Evolutionary conservation across 2,888 invertebrate species (phyloP), one percentile per base, ranked within the genome.

Genomic region (Baronia brevicornis): DNA sequence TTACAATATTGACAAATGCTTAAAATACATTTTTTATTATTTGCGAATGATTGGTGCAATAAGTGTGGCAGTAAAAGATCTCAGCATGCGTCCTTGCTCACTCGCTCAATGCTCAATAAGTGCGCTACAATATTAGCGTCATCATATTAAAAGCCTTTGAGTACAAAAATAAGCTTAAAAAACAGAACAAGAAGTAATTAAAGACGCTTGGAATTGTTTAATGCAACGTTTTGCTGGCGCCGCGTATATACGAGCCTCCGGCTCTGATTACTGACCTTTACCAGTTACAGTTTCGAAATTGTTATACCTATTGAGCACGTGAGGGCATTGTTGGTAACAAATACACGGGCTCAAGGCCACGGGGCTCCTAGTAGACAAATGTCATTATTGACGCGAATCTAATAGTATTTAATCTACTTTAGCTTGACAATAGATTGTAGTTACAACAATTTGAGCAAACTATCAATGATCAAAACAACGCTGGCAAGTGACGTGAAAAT

Each of bases 121-220:
- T 67, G 63, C 66, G 51, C 57, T 46, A 54, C 48, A 48, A 55
- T 60, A 57, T 63, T 61, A 60, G 58, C 62, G 55, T 61, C 72
- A 69, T 68, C 68, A 54, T 55, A 63, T 70, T 77, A 77, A 75
- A 70, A 77, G 73, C 71, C 73, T 73, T 65, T 58, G 46, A 55
- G 47, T 45, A 48, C 56, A 53, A 23, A 44, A 31, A 43, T 22
- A 39, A 44, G 46, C 46, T 43, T 32, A 49, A 46, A 51, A 59
- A 63, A 61, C 60, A 67, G 54, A 65, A 61, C 63, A 67, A 64
- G 61, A 69, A 59, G 56, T 63, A 72, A 73, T 72, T 71, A 73
- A 70, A 61, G 55, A 48, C 48, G 46, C 48, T 50, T 54, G 54
- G 60, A 62, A 69, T 67, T 62, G 63, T 68, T 56, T 59, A 55